Base-by-base conservation (phyloP, 2,888 invertebrate genomes). In the Cephus pulcher region DNA sequence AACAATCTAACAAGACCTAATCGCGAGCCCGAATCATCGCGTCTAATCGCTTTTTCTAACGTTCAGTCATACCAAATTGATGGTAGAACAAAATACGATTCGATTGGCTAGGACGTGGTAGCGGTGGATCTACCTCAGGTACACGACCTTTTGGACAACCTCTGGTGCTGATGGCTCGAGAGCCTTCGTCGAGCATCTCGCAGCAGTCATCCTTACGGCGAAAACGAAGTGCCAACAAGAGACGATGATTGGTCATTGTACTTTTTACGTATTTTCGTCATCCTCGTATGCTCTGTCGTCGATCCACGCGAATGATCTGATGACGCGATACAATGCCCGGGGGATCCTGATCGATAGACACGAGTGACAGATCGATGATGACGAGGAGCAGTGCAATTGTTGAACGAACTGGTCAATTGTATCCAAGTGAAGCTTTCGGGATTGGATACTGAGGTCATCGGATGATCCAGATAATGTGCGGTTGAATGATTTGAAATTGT, bases 101-200 rank as follows among this genome's bases (percentile, higher is more conserved):
- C 73, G 74, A 79, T 81, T 84, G 80, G 81, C 76, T 79, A 86
- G 88, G 87, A 84, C 84, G 89, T 34, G 90, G 90, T 80, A 89
- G 90, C 86, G 90, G 90, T 34, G 90, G 94, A 84, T 90, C 91
- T 56, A 89, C 90, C 83, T 92, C 92, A 90, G 94, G 94, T 86
- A 94, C 94, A 86, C 94, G 96, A 92, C 95, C 96, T 82, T 96
- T 96, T 90, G 96, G 96, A 90, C 96, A 96, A 91, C 96, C 97
- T 81, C 93, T 97, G 92, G 95, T 96, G 93, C 93, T 92, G 82
- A 90, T 91, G 85, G 86, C 87, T 76, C 86, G 85, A 80, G 85
- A 85, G 81, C 85, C 35, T 35, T 35, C 87, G 80, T 88, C 89
- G 79, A 87, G 86, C 78, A 86, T 86, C 78, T 83, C 86, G 77